These are phyloP conservation scores for Bufo bufo DNA, from an alignment of 2,113 vertebrate genomes.

Conservation along the genomic window DNA sequence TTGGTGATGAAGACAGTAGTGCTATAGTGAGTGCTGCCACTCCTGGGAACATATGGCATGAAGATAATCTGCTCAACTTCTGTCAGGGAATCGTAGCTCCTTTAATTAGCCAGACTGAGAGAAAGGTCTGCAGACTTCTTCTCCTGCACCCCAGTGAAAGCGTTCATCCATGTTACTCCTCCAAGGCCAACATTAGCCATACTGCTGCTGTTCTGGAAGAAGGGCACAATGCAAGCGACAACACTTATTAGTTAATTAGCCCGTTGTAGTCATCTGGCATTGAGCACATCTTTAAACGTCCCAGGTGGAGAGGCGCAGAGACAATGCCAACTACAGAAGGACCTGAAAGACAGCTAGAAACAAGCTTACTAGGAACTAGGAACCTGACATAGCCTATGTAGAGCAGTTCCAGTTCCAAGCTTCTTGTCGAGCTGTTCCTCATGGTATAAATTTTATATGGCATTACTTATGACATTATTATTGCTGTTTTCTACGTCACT, in stretches of 20 bases:
- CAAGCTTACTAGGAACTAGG: background rate
- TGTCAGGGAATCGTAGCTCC: slow-evolving; percentile 34
- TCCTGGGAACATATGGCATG: slow-evolving; percentile 46
- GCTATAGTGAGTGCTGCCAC: slow-evolving; percentile 12
- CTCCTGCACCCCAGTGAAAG: background rate
- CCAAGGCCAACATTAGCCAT: background rate
- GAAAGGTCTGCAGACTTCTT: background rate
- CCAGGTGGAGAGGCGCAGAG: background rate
- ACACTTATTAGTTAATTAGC: slow-evolving; percentile 9
- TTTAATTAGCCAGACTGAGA: slow-evolving; percentile 48
- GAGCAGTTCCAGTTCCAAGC: background rate
- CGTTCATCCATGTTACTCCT: slow-evolving; percentile 11
- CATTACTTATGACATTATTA: background rate
- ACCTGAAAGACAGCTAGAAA: background rate
- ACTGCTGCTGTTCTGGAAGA: background rate
- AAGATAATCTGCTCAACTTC: slow-evolving; percentile 49
- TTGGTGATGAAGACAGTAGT: slow-evolving; percentile 37
- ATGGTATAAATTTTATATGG: background rate
- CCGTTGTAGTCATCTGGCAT: background rate
- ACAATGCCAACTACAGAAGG: background rate
- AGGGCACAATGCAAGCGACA: background rate
- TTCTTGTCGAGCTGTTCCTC: background rate
- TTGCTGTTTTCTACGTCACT: background rate
- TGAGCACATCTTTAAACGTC: background rate
- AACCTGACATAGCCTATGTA: background rate